Base-by-base conservation (phyloP, 2,797 vertebrate genomes). In the Muraenolepis orangiensis region DNA sequence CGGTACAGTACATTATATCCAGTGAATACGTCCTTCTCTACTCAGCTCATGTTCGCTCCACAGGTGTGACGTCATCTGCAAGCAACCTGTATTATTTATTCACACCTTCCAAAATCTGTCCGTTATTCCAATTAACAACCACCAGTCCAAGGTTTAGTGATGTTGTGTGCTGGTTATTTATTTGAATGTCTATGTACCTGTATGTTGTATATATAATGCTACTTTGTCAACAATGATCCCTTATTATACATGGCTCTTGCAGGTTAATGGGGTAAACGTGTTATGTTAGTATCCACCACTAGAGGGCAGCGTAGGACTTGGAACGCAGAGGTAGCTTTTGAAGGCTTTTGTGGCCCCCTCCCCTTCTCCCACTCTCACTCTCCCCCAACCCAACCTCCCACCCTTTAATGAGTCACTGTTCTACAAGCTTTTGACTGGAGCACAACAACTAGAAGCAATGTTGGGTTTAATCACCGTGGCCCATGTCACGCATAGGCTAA, bases 241-340 rank as follows among this genome's bases (percentile, higher is more conserved):
- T 51, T 57, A 57, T 23, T 70, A n/a, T n/a, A 10, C 31, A 31
- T 36, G 32, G 18, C 29, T 31, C 18, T 51, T 51, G 42, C 3
- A 29, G 16, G 72, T 66, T 38, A 73, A 61, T 40, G 14, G 29
- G 42, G 40, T 67, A 30, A 61, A 3, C 46, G 64, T 79, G 77
- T 18, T 64, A n/a, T 70, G 77, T 30, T 0, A 0, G 31, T 70
- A 1, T 82, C 71, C 69, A 67, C 12, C 90, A 87, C 42, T 76
- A 87, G 90, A 85, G 85, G 85, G 90, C 88, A 90, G 86, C 86
- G 84, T 30, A 78, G 4, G 40, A 61, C 57, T 76, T 81, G 70
- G 20, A 73, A 76, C n/a, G 2, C 12, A 29, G 31, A 36, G 1
- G 23, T 64, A 29, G 64, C 32, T 64, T 23, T 66, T 42, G 16